phyloP scores from a whole-genome alignment of 2,113 vertebrate species.

The Grus americana region DNA sequence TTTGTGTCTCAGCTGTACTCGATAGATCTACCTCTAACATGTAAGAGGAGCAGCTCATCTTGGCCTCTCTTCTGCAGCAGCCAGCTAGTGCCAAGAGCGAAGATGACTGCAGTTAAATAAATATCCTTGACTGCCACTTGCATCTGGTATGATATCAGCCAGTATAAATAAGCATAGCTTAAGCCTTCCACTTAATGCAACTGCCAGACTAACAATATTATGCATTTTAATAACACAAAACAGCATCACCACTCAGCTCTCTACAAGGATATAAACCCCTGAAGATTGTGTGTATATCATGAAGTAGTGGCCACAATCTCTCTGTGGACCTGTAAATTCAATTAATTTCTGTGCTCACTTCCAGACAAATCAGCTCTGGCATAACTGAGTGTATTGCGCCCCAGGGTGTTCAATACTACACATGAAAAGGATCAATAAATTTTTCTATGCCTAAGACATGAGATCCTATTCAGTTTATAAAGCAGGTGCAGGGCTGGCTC shows the following conservation, averaged over 20 bases:
- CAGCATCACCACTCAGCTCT: background rate
- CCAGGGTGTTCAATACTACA: background rate
- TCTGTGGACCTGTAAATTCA: background rate
- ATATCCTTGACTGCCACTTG: background rate
- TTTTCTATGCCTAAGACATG: background rate
- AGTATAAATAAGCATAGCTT: background rate
- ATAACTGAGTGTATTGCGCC: background rate
- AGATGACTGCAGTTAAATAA: background rate
- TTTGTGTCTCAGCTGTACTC: background rate
- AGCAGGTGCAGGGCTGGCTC: background rate
- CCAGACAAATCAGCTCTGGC: background rate
- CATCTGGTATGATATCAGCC: background rate
- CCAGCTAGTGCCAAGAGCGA: background rate
- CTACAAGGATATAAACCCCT: background rate
- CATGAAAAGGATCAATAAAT: background rate
- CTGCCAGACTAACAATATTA: background rate
- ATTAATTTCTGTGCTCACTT: background rate
- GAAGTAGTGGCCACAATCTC: background rate
- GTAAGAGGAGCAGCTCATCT: background rate
- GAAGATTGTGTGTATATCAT: background rate
- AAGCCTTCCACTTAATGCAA: background rate
- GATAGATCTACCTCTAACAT: background rate
- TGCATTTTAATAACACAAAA: background rate
- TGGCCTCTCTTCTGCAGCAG: background rate
- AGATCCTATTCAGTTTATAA: background rate